Evolutionary conservation across 92 coral and sea anemone species (phyloP).

Genomic region (Epizoanthus ramosus): DNA sequence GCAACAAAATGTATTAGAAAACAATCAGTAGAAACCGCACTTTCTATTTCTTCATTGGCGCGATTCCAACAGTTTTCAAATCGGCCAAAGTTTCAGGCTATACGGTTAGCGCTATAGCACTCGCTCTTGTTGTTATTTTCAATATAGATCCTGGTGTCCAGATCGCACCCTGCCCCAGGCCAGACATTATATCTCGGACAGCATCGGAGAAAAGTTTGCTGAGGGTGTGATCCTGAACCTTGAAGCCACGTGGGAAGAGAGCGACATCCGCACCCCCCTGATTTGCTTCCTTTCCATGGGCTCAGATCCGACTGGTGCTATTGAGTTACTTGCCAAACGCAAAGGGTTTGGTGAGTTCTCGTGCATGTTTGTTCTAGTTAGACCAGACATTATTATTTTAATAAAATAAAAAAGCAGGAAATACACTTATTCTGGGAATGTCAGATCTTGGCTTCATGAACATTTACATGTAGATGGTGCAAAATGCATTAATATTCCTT

Average conservation of each 20-base stretch:
- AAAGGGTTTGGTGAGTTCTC: constrained; percentile 75
- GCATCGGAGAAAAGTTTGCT: constrained; percentile 89
- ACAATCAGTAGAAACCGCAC: too few relatives aligned
- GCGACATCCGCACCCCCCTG: constrained; percentile 80
- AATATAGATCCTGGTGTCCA: constrained; percentile 84
- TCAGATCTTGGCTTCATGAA: too few relatives aligned
- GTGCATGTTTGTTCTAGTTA: too few relatives aligned
- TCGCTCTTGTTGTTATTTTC: neutral
- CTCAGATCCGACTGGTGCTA: constrained; percentile 91
- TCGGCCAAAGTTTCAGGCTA: too few relatives aligned
- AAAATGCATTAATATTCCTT: too few relatives aligned
- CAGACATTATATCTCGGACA: constrained; percentile 82
- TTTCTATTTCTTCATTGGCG: too few relatives aligned
- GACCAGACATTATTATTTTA: too few relatives aligned
- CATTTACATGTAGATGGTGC: too few relatives aligned
- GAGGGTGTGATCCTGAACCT: constrained; percentile 91
- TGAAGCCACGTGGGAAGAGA: constrained; percentile 93
- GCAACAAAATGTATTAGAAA: too few relatives aligned
- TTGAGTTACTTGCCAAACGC: constrained; percentile 84
- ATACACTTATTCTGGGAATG: too few relatives aligned
- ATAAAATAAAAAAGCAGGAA: too few relatives aligned
- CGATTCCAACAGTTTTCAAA: too few relatives aligned
- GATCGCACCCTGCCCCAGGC: constrained; percentile 94
- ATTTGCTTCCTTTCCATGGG: constrained; percentile 93
- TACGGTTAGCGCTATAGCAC: neutral